Percentiles rank a stretch among this genome's conserved stretches.
Evolutionary conservation across 1,140 invertebrate genomes (phyloP).

Genomic region (Dinoponera quadriceps): DNA sequence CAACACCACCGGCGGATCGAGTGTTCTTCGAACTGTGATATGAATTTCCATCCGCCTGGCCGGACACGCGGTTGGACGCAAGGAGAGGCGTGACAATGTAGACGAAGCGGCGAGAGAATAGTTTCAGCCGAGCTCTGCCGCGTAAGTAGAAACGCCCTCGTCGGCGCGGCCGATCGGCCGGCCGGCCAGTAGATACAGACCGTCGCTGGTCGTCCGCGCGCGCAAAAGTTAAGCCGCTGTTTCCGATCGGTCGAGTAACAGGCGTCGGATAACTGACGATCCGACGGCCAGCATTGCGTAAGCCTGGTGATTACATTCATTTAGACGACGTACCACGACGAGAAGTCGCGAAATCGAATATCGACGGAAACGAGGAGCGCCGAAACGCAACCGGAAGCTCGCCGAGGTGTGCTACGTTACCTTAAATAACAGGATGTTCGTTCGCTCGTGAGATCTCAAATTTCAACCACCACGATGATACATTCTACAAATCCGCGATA

Average conservation of each 20-base stretch:
- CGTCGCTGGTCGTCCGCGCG: conserved; percentile 1
- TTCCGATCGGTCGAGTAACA: conserved; percentile 49
- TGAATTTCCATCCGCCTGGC: conserved; percentile 11
- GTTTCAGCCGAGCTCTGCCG: conserved; percentile 17
- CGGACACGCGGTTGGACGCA: not conserved
- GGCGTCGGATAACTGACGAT: conserved; percentile 51
- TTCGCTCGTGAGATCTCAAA: not conserved
- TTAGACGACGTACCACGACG: conserved; percentile 33
- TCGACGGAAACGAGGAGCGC: not conserved
- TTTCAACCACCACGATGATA: too few relatives aligned
- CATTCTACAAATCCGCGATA: not conserved
- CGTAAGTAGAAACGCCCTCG: conserved; percentile 9
- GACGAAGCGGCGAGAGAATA: conserved; percentile 22
- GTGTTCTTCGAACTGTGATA: conserved; percentile 11
- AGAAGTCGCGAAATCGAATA: conserved; percentile 49
- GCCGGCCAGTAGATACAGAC: not conserved
- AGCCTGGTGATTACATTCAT: conserved; percentile 67
- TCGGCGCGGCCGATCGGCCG: not conserved
- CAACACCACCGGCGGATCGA: not conserved
- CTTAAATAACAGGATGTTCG: not conserved
- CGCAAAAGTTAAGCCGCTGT: not conserved
- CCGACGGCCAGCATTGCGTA: conserved; percentile 46
- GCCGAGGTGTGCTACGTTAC: conserved; percentile 11
- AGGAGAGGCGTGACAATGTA: conserved; percentile 30
- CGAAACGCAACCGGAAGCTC: conserved; percentile 25